Evolutionary conservation across 2,113 vertebrate genomes (phyloP).

Genomic region (Chaetodon auriga): DNA sequence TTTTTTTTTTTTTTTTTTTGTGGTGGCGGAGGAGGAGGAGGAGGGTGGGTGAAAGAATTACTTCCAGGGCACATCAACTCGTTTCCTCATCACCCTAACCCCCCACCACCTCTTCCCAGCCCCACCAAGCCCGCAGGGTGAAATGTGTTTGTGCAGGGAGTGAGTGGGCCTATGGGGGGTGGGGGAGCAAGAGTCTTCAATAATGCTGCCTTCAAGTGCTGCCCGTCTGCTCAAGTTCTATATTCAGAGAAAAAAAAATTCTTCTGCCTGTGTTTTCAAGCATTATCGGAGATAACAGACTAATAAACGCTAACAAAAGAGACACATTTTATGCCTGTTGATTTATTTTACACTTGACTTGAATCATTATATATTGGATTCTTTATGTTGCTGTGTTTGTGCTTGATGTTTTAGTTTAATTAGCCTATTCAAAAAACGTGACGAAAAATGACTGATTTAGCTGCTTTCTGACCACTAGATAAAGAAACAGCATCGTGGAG

Average conservation of each 20-base stretch:
- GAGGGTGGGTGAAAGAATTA: constrained; percentile 79
- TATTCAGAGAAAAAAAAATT: background rate
- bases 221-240: constrained; percentile 4
- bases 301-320: background rate
- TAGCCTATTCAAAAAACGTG: background rate
- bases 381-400: background rate
- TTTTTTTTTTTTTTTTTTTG: background rate
- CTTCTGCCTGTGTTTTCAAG: background rate
- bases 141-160: constrained; percentile 68
- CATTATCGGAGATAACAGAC: background rate
- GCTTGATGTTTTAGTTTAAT: background rate
- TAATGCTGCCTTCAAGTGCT: constrained; percentile 67
- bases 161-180: constrained; percentile 47
- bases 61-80: constrained; percentile 86
- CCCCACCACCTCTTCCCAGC: constrained; percentile 32
- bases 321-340: background rate
- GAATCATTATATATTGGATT: background rate
- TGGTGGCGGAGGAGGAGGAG: background rate
- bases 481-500: background rate
- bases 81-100: constrained; percentile 81
- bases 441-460: background rate
- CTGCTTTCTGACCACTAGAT: background rate
- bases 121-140: constrained; percentile 49
- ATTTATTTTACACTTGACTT: background rate
- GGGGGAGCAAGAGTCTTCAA: constrained; percentile 65